A percentile compares a stretch with the other conserved stretches of the same genome.
These are phyloP conservation scores for Hylomyscus alleni DNA, from an alignment of 2,797 vertebrate species.

Conservation along the genomic window DNA sequence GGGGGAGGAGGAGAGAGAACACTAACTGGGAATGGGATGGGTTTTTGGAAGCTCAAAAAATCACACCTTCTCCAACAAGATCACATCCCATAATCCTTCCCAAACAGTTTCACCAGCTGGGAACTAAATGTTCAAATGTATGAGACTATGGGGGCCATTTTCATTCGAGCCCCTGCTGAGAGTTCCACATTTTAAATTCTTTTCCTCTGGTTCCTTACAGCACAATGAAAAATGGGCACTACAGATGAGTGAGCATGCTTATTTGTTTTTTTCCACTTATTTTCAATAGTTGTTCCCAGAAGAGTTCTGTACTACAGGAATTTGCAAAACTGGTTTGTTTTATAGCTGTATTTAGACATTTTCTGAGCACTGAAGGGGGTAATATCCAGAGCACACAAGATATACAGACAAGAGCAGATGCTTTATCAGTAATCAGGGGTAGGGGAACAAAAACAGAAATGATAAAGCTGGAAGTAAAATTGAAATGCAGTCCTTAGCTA, in stretches of 20 bases:
- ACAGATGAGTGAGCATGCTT: not conserved
- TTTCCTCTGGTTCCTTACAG: not conserved
- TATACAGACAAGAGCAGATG: not conserved
- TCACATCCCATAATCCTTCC: not conserved
- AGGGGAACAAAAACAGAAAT: not conserved
- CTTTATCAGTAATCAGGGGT: not conserved
- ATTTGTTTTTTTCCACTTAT: not conserved
- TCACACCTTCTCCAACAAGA: not conserved
- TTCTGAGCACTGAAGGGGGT: not conserved
- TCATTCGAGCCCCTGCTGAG: not conserved
- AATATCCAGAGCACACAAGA: not conserved
- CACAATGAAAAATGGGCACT: slow-evolving; percentile 11
- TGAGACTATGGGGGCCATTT: not conserved
- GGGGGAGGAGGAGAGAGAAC: not conserved
- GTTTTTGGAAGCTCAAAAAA: not conserved
- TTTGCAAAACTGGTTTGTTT: not conserved
- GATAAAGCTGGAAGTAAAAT: not conserved
- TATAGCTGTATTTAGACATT: not conserved
- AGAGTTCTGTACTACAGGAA: not conserved
- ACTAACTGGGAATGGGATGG: too few species aligned
- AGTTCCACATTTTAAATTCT: slow-evolving; percentile 4
- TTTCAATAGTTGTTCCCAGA: not conserved
- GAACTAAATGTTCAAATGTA: too few species aligned
- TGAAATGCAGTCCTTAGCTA: not conserved
- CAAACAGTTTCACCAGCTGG: not conserved